Base-by-base conservation (phyloP, 1,140 invertebrate genomes). In the Papilio glaucus region DNA sequence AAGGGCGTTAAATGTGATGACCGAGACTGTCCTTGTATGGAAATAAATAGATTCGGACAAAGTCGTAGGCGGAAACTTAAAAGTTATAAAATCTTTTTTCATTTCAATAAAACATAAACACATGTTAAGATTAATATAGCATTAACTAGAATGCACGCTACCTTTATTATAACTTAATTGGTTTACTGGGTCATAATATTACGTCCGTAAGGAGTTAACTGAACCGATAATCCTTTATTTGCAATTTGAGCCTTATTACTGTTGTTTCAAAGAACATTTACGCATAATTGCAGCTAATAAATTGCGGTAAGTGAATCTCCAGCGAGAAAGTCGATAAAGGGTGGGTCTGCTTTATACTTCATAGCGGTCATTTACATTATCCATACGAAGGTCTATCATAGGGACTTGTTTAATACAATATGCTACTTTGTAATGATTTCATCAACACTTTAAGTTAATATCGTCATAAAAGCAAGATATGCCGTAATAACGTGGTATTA, bases 321-420 rank as follows among this genome's bases (percentile, higher is more conserved):
- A 57, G 49, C 4, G 49, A 57, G 49, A 57, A 57, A 57, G 49
- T 57, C 49, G 49, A 57, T 57, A 26, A 21, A 21, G 49, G 49
- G 49, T 26, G 21, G 49, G 9, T 5, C 21, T 33, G 29, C 29
- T 24, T 57, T 21, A 21, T 12, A 57, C 49, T 57, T 57, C 24
- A 57, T 57, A 57, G 21, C 21, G 49, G 49, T 57, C 49, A 24
- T 57, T 57, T 57, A 57, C 49, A 57, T 57, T 57, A 9, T 57
- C 21, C 10, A 24, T 57, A 57, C 1, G 21, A 57, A 24, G 10
- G 49, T 57, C 9, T 57, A 26, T 24, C 24, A 57, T 9, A 57
- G 21, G 5, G 21, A 26, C 29, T 57, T 3, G 9, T 57, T 57
- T 57, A 57, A 24, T 24, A 57, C 12, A 24, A 24, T 24, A 53